Percentiles rank a stretch among this genome's conserved stretches.
Evolutionary conservation across 1,140 invertebrate genomes (phyloP).

Genomic region (Platorchestia sp.): DNA sequence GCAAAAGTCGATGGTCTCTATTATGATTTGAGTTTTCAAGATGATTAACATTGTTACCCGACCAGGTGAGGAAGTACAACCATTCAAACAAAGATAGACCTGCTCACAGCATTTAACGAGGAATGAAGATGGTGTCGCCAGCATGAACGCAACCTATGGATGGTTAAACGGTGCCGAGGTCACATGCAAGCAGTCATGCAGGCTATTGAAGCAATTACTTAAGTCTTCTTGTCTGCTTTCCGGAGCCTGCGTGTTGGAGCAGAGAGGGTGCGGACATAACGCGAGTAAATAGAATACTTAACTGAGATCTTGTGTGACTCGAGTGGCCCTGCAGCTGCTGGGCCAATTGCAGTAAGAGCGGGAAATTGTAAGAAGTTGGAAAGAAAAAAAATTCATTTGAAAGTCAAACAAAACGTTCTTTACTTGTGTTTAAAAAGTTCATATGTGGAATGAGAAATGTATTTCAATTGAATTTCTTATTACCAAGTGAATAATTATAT

Average conservation of each 20-base stretch:
- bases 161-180: neutral
- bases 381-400: neutral
- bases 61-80: no score
- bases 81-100: no score
- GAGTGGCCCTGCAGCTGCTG: neutral
- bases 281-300: neutral
- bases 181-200: neutral
- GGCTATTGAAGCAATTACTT: slow-evolving; percentile 1
- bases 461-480: no score
- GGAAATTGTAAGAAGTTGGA: neutral
- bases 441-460: neutral
- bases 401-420: neutral
- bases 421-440: neutral
- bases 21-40: no score
- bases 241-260: no score
- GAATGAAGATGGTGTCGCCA: neutral
- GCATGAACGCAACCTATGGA: neutral
- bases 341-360: neutral
- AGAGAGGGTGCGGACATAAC: neutral
- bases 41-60: no score
- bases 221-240: neutral
- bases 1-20: no score
- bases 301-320: neutral
- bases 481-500: no score
- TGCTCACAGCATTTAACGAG: neutral